A percentile compares a stretch with the other conserved stretches of the same genome.
phyloP scores from a whole-genome alignment of 2,797 vertebrate genomes.

The Tympanoctomys barrerae region DNA sequence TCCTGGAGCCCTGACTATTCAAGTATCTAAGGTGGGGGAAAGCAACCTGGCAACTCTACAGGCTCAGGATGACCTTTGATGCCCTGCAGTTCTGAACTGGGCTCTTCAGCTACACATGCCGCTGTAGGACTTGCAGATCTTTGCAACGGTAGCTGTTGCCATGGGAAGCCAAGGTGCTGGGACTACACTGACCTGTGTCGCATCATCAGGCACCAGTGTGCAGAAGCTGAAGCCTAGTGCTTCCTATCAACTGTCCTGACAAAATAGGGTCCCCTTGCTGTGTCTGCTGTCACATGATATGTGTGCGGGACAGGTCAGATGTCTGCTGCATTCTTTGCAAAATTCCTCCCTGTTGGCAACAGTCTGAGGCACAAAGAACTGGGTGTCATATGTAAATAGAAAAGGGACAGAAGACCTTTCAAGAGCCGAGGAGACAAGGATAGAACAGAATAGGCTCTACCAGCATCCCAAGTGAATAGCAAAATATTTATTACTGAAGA shows the following conservation, averaged over 20 bases:
- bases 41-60: not conserved
- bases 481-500: constrained; percentile 41
- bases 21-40: not conserved
- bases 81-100: not conserved
- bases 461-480: not conserved
- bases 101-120: not conserved
- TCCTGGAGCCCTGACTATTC: not conserved
- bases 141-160: not conserved
- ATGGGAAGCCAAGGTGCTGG: not conserved
- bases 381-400: not conserved
- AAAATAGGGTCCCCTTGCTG: not conserved
- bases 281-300: not conserved
- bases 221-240: not conserved
- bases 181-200: not conserved
- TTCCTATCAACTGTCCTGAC: not conserved
- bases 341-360: not conserved
- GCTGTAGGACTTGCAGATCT: not conserved
- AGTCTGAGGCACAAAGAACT: constrained; percentile 40
- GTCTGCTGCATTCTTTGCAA: not conserved
- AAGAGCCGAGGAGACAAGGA: not conserved
- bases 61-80: not conserved
- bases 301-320: not conserved
- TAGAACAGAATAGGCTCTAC: not conserved
- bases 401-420: constrained; percentile 10
- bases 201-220: accelerated